These are phyloP conservation scores for Drosophila auraria DNA, from an alignment of 1,140 invertebrate species.

Conservation along the genomic window DNA sequence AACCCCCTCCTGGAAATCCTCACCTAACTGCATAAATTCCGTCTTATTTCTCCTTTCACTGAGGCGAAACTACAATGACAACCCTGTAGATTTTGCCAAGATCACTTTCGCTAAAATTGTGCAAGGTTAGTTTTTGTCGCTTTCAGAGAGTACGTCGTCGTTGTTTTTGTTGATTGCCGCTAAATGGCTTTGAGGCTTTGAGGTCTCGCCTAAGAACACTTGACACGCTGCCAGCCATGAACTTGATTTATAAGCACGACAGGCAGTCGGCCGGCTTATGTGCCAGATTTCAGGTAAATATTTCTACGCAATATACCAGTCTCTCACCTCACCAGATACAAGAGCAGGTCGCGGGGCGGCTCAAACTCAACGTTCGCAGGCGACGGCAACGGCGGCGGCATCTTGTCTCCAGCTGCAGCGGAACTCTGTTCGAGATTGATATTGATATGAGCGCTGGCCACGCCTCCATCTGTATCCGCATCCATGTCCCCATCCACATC, in stretches of 20 bases:
- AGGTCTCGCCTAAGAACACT: slow-evolving; percentile 67
- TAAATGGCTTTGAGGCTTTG: slow-evolving; percentile 51
- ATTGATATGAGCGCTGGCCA: slow-evolving; percentile 55
- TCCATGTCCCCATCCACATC: slow-evolving; percentile 58
- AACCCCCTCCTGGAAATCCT: no score
- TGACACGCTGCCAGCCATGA: slow-evolving; percentile 75
- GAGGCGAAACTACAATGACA: background rate
- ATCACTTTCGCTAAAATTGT: slow-evolving; percentile 57
- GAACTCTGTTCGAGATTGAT: slow-evolving; percentile 32
- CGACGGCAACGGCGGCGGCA: slow-evolving; percentile 41
- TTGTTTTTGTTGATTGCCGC: slow-evolving; percentile 26
- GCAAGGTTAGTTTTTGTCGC: slow-evolving; percentile 72
- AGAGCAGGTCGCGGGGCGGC: slow-evolving; percentile 87
- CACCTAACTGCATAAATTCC: background rate
- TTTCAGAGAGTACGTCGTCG: slow-evolving; percentile 19
- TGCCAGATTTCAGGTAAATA: slow-evolving; percentile 19
- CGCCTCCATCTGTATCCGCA: slow-evolving; percentile 71
- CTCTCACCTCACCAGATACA: slow-evolving; percentile 88
- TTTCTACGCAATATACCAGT: slow-evolving; percentile 29
- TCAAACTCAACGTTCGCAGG: slow-evolving; percentile 85
- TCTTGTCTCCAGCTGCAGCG: slow-evolving; percentile 60
- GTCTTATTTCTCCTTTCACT: slow-evolving; percentile 12
- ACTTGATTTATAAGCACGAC: slow-evolving; percentile 78
- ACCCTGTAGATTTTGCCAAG: slow-evolving; percentile 33
- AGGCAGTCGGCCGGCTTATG: slow-evolving; percentile 17